Conservation (phyloP, 2,888 invertebrate genomes). For the Lithophane leautieri region DNA sequence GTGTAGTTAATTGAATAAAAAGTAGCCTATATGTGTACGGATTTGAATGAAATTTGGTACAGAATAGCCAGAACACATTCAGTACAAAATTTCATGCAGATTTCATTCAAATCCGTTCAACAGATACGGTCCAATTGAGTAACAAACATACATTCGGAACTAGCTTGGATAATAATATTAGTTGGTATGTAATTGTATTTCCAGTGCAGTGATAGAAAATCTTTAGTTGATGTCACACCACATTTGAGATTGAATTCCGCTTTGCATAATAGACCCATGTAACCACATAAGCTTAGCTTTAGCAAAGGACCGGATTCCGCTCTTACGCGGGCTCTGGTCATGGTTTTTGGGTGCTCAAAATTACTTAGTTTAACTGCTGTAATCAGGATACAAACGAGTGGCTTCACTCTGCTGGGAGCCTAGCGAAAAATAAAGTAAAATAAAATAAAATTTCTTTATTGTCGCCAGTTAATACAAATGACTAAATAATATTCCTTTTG, state of each 20-base stretch:
- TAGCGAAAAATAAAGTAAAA: background rate
- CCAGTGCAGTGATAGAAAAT: conserved; percentile 38
- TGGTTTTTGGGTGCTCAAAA: conserved; percentile 10
- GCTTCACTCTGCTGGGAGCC: background rate
- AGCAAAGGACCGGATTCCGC: conserved; percentile 29
- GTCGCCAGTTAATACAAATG: too few species aligned
- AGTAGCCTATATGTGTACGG: conserved; percentile 7
- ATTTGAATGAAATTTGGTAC: conserved; percentile 19
- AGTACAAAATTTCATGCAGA: conserved; percentile 40
- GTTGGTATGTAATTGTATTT: conserved; percentile 33
- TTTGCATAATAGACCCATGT: conserved; percentile 32
- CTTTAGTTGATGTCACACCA: conserved; percentile 15
- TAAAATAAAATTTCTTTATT: too few species aligned
- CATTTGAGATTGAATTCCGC: conserved; percentile 48
- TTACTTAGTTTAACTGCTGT: conserved; percentile 14
- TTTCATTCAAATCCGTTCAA: conserved; percentile 52
- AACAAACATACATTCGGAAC: conserved; percentile 42
- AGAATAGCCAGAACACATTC: conserved; percentile 39
- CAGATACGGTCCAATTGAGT: conserved; percentile 47
- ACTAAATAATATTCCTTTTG: background rate
- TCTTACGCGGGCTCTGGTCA: background rate
- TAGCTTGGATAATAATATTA: conserved; percentile 37
- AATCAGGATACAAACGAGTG: conserved; percentile 1
- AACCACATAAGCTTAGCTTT: conserved; percentile 18
- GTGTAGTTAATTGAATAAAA: conserved; percentile 33